Conservation (phyloP, 2,888 invertebrate genomes). For the Heliconius ethilla region DNA sequence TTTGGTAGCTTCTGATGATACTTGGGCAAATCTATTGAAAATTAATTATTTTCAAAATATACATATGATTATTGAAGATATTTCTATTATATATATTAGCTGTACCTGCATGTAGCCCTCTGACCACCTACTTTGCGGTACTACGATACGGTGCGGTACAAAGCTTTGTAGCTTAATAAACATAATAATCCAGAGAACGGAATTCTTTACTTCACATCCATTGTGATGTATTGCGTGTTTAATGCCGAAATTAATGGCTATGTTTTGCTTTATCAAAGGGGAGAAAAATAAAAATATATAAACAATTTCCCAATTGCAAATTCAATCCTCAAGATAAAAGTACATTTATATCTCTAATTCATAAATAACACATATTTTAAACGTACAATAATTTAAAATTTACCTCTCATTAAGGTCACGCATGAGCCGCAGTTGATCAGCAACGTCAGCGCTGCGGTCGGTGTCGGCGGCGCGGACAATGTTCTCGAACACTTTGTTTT, state of each 20-base stretch:
- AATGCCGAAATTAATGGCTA: background rate
- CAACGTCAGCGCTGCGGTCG: slow-evolving; percentile 88
- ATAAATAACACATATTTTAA: no score
- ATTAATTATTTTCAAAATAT: background rate
- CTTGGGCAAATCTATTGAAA: slow-evolving; percentile 84
- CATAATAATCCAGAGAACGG: no score
- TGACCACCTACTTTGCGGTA: no score
- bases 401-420: slow-evolving; percentile 89
- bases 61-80: no score
- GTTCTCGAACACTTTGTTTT: slow-evolving; percentile 95
- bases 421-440: slow-evolving; percentile 87
- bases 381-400: slow-evolving; percentile 8
- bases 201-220: no score
- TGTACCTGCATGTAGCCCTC: no score
- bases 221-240: no score
- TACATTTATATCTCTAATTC: no score
- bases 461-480: slow-evolving; percentile 90
- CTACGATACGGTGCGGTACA: no score
- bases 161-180: no score
- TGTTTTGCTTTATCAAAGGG: background rate
- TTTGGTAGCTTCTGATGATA: slow-evolving; percentile 87
- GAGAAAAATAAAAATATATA: background rate
- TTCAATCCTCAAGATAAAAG: background rate
- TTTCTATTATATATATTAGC: no score
- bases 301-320: background rate